Evolutionary conservation across 2,888 invertebrate species (phyloP).

Genomic region (Drosophila birchii): DNA sequence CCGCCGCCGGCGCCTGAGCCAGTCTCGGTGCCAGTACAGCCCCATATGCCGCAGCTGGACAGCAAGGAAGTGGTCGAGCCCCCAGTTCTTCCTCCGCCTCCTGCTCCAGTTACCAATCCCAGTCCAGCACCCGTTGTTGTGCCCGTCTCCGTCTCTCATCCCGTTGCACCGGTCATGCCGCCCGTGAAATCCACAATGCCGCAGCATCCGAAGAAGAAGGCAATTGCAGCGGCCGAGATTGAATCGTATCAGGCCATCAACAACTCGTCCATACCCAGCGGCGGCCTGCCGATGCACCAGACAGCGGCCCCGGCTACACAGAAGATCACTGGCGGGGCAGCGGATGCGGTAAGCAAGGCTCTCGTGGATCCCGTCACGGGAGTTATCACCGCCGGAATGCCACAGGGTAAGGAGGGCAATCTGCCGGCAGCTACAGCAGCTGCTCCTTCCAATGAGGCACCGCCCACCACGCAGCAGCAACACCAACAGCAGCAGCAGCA

Average conservation of each 20-base stretch:
- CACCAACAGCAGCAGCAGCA: slow-evolving; percentile 58
- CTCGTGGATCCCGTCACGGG: slow-evolving; percentile 91
- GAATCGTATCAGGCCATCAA: slow-evolving; percentile 79
- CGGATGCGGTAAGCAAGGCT: slow-evolving; percentile 86
- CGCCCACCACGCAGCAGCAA: slow-evolving; percentile 34
- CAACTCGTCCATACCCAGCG: slow-evolving; percentile 72
- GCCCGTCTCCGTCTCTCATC: slow-evolving; percentile 3
- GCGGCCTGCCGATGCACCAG: slow-evolving; percentile 73
- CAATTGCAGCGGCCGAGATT: slow-evolving; percentile 82
- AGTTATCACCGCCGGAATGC: slow-evolving; percentile 88
- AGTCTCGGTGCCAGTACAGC: slow-evolving; percentile 18
- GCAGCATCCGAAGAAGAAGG: slow-evolving; percentile 83
- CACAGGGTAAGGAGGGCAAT: slow-evolving; percentile 87
- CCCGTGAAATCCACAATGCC: slow-evolving; percentile 67
- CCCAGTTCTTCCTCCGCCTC: slow-evolving; percentile 1
- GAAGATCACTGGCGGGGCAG: slow-evolving; percentile 81
- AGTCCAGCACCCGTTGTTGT: slow-evolving; percentile 1
- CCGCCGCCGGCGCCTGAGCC: slow-evolving; percentile 9
- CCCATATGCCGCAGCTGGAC: slow-evolving; percentile 42
- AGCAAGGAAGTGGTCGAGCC: slow-evolving; percentile 22
- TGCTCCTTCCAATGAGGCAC: slow-evolving; percentile 56
- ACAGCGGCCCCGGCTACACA: slow-evolving; percentile 77
- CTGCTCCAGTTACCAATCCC: slow-evolving; percentile 7
- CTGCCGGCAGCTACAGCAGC: slow-evolving; percentile 79
- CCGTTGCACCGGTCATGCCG: slow-evolving; percentile 35